Percentiles rank a stretch among this genome's conserved stretches.
These are phyloP conservation scores for Antrozous pallidus DNA, from an alignment of 2,797 vertebrate species.

Conservation along the genomic window DNA sequence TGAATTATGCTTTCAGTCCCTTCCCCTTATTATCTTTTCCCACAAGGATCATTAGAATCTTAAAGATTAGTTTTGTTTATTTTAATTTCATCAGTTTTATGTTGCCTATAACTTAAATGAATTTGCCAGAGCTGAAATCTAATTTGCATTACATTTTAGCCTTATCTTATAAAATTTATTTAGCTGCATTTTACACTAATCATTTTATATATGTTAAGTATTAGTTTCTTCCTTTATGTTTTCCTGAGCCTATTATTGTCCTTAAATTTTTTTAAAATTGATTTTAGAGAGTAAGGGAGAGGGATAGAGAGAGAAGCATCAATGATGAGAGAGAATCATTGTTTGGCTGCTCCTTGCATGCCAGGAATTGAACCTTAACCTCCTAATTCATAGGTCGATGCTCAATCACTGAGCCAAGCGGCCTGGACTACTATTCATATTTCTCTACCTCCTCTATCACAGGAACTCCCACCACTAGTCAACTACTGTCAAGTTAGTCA, in stretches of 20 bases:
- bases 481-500: neutral
- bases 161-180: neutral
- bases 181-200: neutral
- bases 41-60: neutral
- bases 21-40: neutral
- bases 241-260: neutral
- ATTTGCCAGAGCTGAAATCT: slow-evolving; percentile 6
- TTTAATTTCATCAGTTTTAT: neutral
- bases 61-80: neutral
- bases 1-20: neutral
- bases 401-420: no score
- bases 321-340: no score
- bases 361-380: no score
- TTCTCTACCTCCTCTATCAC: neutral
- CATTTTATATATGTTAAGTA: neutral
- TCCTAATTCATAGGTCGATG: no score
- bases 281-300: no score
- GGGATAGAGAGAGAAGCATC: no score
- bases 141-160: neutral
- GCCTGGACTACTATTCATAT: neutral
- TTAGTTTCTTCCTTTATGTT: neutral
- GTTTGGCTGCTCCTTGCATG: no score
- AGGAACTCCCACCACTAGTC: neutral
- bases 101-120: slow-evolving; percentile 3
- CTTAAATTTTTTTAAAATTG: neutral